These are phyloP conservation scores for Caradrina kadenii DNA, from an alignment of 2,888 invertebrate genomes.

Conservation along the genomic window DNA sequence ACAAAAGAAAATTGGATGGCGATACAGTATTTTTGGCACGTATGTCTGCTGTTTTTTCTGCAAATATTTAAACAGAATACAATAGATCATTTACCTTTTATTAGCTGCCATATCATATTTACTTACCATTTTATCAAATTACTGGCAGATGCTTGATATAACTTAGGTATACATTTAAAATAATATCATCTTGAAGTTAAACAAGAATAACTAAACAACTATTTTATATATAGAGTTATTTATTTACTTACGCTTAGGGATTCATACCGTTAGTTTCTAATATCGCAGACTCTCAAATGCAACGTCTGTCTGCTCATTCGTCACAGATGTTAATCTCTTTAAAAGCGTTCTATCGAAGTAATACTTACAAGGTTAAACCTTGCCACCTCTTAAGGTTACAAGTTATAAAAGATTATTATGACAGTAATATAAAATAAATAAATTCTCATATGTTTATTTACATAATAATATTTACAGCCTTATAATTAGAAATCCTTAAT, in stretches of 20 bases:
- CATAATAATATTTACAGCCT: too few species aligned
- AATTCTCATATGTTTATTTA: too few species aligned
- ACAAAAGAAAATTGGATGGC: too few species aligned
- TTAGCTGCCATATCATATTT: constrained; percentile 1
- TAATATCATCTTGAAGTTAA: neutral
- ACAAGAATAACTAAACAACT: neutral
- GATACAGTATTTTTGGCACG: neutral
- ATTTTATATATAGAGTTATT: constrained; percentile 8
- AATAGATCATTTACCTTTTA: neutral
- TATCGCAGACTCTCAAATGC: neutral
- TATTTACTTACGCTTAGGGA: neutral
- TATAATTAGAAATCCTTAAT: too few species aligned
- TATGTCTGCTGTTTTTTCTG: neutral
- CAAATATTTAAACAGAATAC: constrained; percentile 6
- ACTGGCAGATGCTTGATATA: neutral
- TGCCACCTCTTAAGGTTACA: neutral
- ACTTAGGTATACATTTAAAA: neutral
- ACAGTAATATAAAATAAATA: too few species aligned
- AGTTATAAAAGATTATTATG: too few species aligned
- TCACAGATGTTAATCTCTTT: constrained; percentile 17
- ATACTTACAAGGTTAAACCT: neutral
- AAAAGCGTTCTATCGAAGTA: neutral
- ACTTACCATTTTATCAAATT: constrained; percentile 5
- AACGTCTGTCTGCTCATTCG: constrained; percentile 1
- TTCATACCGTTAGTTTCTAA: neutral